These are phyloP conservation scores for Daboia siamensis DNA, from an alignment of 2,113 vertebrate genomes.

Conservation along the genomic window DNA sequence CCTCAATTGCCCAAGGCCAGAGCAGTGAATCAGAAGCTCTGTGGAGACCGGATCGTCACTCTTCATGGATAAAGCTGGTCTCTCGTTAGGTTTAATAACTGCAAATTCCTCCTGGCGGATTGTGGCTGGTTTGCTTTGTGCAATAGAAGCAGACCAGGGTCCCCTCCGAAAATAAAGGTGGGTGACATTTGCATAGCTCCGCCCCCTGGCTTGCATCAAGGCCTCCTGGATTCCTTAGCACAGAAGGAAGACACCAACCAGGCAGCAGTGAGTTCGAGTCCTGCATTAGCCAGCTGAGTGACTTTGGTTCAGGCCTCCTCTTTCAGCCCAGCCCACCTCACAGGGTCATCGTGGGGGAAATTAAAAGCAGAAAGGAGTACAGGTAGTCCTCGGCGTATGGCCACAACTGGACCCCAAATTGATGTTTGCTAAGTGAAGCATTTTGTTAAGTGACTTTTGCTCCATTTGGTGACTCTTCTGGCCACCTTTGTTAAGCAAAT, in stretches of 20 bases:
- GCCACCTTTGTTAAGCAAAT: no score
- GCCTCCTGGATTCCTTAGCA: neutral
- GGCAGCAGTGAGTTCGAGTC: neutral
- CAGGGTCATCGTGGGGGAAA: no score
- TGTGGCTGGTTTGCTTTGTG: neutral
- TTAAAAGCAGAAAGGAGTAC: no score
- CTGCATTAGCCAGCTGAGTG: neutral
- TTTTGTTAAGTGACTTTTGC: no score
- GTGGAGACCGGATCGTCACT: neutral
- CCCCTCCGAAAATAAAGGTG: neutral
- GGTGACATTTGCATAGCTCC: neutral
- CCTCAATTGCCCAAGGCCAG: neutral
- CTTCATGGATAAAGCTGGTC: constrained; percentile 5
- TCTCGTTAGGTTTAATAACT: neutral
- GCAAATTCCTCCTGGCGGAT: neutral
- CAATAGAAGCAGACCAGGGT: neutral
- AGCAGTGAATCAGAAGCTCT: neutral
- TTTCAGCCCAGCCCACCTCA: no score
- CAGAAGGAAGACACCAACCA: neutral
- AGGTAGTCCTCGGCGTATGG: no score
- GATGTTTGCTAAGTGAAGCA: no score
- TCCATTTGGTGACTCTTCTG: no score
- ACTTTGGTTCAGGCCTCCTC: no score
- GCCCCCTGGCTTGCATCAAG: neutral
- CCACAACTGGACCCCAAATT: no score